phyloP scores from a whole-genome alignment of 2,113 vertebrate genomes.

The Recurvirostra avosetta region DNA sequence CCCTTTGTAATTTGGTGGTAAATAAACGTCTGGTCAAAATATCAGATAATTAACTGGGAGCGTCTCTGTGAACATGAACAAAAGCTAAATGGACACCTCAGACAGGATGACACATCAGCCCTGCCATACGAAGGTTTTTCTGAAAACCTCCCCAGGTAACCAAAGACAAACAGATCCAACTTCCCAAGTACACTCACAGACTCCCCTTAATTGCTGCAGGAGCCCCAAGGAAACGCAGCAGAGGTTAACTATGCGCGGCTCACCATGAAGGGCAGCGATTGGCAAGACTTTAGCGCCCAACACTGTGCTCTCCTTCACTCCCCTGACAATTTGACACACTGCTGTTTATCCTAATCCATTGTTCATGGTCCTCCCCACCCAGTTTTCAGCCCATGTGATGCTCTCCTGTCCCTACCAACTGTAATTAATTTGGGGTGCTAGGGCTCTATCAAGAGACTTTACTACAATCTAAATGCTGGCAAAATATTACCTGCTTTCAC shows the following conservation, averaged over 20 bases:
- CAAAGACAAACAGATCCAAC: not conserved
- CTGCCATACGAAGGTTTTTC: not conserved
- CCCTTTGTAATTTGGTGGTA: slow-evolving; percentile 7
- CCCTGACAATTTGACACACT: slow-evolving; percentile 40
- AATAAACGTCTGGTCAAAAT: slow-evolving; percentile 7
- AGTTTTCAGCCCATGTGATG: slow-evolving; percentile 45
- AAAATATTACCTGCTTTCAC: not conserved
- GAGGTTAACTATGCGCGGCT: not conserved
- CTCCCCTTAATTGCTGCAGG: not conserved
- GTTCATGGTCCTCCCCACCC: slow-evolving; percentile 62
- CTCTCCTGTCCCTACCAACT: slow-evolving; percentile 52
- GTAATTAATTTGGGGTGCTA: slow-evolving; percentile 54
- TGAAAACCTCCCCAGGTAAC: not conserved
- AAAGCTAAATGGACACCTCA: not conserved
- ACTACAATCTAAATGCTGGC: not conserved
- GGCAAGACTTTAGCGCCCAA: not conserved
- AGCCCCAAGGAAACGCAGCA: not conserved
- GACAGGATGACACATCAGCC: not conserved
- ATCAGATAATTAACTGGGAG: not conserved
- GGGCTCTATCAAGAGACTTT: not conserved
- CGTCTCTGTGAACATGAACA: not conserved
- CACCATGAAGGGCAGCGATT: not conserved
- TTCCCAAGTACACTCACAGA: not conserved
- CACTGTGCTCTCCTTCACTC: not conserved
- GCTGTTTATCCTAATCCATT: slow-evolving; percentile 59